Conservation (phyloP, 2,888 invertebrate species). For the Torymus aiolomorphi region DNA sequence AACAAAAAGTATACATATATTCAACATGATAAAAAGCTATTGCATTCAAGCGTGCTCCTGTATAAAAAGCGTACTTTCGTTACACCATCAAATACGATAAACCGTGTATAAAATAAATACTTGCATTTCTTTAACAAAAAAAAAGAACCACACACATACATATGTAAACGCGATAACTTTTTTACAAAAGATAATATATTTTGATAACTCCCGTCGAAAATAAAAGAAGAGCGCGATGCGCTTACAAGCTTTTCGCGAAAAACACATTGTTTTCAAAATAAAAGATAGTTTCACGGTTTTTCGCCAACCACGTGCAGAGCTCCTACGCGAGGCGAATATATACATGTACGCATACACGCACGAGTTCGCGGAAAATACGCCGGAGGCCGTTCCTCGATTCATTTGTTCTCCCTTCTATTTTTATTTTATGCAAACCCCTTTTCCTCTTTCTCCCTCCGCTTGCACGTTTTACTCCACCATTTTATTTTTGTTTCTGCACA, state of each 20-base stretch:
- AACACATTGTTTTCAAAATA: no score
- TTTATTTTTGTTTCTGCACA: constrained; percentile 17
- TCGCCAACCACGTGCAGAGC: no score
- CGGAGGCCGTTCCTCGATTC: constrained; percentile 45
- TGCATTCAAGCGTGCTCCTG: not conserved
- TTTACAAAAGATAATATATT: not conserved
- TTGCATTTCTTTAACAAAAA: not conserved
- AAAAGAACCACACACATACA: not conserved
- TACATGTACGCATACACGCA: not conserved
- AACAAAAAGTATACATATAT: no score
- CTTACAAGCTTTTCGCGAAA: no score
- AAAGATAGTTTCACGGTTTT: no score
- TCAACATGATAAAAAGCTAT: not conserved
- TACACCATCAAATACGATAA: not conserved
- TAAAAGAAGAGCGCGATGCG: not conserved
- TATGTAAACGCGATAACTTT: not conserved
- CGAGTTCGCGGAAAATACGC: constrained; percentile 5
- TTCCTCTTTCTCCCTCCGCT: constrained; percentile 25
- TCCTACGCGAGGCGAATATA: no score
- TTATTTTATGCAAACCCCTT: constrained; percentile 25
- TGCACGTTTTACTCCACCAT: not conserved
- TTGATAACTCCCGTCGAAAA: not conserved
- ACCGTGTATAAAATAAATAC: not conserved
- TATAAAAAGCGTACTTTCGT: not conserved
- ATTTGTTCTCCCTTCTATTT: constrained; percentile 51